Evolutionary conservation across 2,113 vertebrate genomes (phyloP).

Genomic region (Labeo rohita): DNA sequence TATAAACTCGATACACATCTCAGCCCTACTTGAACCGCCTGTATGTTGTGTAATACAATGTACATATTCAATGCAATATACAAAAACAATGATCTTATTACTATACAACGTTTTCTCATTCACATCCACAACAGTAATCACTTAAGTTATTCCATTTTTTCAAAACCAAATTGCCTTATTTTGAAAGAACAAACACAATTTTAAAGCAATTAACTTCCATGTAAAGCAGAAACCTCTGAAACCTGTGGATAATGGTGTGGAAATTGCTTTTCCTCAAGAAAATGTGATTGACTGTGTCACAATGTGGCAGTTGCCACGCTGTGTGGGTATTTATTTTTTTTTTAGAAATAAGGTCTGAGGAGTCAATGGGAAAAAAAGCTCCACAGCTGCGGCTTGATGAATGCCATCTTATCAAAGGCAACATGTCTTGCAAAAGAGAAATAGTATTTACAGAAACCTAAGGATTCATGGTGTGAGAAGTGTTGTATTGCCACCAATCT

Average conservation of each 20-base stretch:
- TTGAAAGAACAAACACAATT: conserved; percentile 21
- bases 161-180: conserved; percentile 1
- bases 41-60: background rate
- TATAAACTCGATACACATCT: too few relatives aligned
- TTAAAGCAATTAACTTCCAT: conserved; percentile 15
- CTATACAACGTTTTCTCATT: background rate
- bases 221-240: background rate
- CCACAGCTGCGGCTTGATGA: background rate
- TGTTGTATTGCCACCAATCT: background rate
- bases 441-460: background rate
- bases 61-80: background rate
- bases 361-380: background rate
- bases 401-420: conserved; percentile 15
- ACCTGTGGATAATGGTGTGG: conserved; percentile 17
- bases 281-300: conserved; percentile 31
- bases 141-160: background rate
- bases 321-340: background rate
- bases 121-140: background rate
- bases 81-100: conserved; percentile 3
- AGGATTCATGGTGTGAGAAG: background rate
- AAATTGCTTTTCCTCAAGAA: conserved; percentile 35
- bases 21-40: background rate
- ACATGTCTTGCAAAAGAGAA: background rate
- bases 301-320: background rate
- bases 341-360: background rate